These are phyloP conservation scores for Picus viridis DNA, from an alignment of 2,797 vertebrate species.

Conservation along the genomic window DNA sequence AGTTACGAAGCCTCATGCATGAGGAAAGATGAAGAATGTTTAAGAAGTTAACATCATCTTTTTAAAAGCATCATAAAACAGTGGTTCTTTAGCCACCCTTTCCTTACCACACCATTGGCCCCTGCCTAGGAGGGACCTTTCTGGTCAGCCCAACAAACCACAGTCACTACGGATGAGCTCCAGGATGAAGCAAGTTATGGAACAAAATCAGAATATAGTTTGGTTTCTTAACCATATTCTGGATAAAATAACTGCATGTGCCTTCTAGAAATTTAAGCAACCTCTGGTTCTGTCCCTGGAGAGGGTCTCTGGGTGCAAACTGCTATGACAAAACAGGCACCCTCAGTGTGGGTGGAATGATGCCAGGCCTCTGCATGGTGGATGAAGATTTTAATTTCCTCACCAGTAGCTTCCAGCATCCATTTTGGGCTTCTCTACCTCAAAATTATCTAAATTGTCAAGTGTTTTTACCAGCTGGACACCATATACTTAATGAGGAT, in stretches of 20 bases:
- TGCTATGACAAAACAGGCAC: background rate
- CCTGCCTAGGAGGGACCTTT: background rate
- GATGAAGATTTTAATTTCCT: background rate
- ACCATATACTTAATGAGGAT: background rate
- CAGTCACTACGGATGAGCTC: background rate
- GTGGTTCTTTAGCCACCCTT: slow-evolving; percentile 83
- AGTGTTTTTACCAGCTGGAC: background rate
- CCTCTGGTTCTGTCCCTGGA: background rate
- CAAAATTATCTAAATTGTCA: background rate
- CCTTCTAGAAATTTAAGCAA: background rate
- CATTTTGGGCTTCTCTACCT: background rate
- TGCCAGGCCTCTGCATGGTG: background rate
- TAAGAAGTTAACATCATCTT: slow-evolving; percentile 89
- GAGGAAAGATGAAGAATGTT: slow-evolving; percentile 86
- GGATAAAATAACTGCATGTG: background rate
- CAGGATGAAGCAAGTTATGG: slow-evolving; percentile 20
- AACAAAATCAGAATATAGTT: background rate
- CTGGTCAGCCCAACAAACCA: background rate
- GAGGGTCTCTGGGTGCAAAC: background rate
- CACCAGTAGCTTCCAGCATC: background rate
- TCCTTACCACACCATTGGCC: slow-evolving; percentile 72
- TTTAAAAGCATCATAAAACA: slow-evolving; percentile 88
- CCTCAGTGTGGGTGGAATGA: accelerated
- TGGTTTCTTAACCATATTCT: background rate
- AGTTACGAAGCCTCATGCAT: slow-evolving; percentile 82